Percentiles rank a stretch among this genome's conserved stretches.
These are phyloP conservation scores for Daubentonia madagascariensis DNA, from an alignment of 2,113 vertebrate genomes.

Conservation along the genomic window DNA sequence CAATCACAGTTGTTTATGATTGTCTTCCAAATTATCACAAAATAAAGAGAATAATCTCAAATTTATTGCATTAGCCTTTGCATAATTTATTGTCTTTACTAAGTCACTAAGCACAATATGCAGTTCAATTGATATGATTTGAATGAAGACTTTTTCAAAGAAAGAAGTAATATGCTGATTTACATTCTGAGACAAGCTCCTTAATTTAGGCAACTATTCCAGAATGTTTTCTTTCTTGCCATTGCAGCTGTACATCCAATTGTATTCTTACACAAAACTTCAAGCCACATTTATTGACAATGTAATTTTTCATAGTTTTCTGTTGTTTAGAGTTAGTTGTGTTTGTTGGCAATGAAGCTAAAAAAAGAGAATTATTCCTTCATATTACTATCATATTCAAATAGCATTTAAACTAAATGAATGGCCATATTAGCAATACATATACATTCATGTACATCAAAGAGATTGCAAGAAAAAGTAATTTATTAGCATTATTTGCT, in stretches of 20 bases:
- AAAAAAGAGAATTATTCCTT: background rate
- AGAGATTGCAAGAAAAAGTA: background rate
- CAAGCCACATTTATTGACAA: background rate
- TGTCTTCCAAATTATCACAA: background rate
- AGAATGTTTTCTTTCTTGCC: background rate
- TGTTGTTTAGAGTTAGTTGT: background rate
- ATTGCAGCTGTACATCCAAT: background rate
- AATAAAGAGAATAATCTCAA: background rate
- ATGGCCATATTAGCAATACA: background rate
- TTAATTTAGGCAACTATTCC: background rate
- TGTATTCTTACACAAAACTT: background rate
- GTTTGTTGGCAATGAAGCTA: background rate
- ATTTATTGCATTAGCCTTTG: background rate
- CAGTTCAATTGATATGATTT: background rate
- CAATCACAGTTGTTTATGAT: background rate
- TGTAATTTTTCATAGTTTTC: background rate
- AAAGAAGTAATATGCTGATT: background rate
- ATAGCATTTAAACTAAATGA: background rate
- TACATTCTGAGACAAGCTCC: background rate
- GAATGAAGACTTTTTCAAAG: background rate
- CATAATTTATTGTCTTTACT: background rate
- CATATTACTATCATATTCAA: background rate
- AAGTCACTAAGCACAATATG: background rate
- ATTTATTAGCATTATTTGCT: background rate
- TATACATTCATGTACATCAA: background rate